A percentile compares a stretch with the other conserved stretches of the same genome.
Conservation (phyloP, 2,797 vertebrate species). For the Prunella strophiata region DNA sequence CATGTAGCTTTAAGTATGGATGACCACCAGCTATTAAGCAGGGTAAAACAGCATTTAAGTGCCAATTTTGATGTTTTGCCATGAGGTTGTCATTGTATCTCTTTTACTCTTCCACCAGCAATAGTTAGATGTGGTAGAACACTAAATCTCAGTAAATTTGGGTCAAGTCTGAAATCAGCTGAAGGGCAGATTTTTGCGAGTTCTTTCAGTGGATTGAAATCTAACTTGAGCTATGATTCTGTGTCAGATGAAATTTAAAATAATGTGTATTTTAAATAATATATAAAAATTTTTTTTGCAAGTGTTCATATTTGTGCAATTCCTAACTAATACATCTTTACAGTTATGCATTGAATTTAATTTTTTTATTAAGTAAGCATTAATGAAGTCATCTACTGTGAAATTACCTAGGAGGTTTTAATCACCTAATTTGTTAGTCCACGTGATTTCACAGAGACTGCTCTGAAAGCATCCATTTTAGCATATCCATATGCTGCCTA, state of each 20-base stretch:
- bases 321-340: not conserved
- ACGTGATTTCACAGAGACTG: not conserved
- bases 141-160: not conserved
- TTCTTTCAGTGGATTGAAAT: not conserved
- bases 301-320: not conserved
- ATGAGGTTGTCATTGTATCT: not conserved
- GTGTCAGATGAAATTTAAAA: not conserved
- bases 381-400: not conserved
- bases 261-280: not conserved
- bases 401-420: not conserved
- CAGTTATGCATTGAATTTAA: not conserved
- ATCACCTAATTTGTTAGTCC: not conserved
- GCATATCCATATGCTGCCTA: not conserved
- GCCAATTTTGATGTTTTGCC: not conserved
- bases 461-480: not conserved
- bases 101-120: not conserved
- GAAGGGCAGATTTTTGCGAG: not conserved
- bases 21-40: not conserved
- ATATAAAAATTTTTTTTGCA: fast-evolving
- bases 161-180: not conserved
- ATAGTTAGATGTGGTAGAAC: not conserved
- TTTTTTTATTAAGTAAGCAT: not conserved
- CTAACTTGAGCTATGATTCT: not conserved
- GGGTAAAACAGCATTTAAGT: not conserved
- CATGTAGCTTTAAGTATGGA: fast-evolving